Base-by-base conservation (phyloP, 53 echinoderm and acorn worm species). In the Arbacia lixula region DNA sequence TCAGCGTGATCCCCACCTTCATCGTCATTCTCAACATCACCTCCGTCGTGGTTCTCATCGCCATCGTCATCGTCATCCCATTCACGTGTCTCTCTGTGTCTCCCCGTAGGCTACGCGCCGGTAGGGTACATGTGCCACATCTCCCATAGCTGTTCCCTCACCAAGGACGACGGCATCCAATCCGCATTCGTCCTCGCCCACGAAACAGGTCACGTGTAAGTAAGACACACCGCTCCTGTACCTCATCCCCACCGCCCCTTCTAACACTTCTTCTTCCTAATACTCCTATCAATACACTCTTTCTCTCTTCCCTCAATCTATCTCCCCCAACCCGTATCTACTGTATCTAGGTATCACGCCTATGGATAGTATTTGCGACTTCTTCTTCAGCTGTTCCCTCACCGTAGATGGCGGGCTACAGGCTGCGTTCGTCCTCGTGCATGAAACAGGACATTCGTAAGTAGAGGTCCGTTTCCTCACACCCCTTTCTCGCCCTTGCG, bases 131-230 rank as follows among this genome's bases (percentile, higher is more conserved):
- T 86, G 64, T 86, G 86, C 41, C 22, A 29, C 20, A 27, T 61
- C 51, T 51, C 32, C 32, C 60, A 75, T 63, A 86, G 86, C 52
- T 86, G 86, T 49, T 61, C 76, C n/a, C 62, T 86, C 6, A 25
- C 32, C 0, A 38, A 75, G 28, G 86, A 86, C 31, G 73, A 33
- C 0, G 86, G 86, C 19, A 50, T 85, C 11, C 72, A 56, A 16
- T 85, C 85, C 29, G 85, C 85, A 16, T 60, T 85, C 21, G 55
- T 85, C 20, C 19, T 85, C 32, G 85, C 85, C 9, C 85, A 85
- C 54, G 85, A 85, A 85, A 17, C 56, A 1, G 85, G 85, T 16
- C 85, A 85, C 30, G 58, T 85, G 85, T 85, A 72, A 85, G 85
- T 78, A 57, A 69, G n/a, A 46, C 14, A 14, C 49, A 14, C 14